A percentile compares a stretch with the other conserved stretches of the same genome.
phyloP scores from a whole-genome alignment of 2,888 invertebrate genomes.

The Zygothrica quintamaculata region DNA sequence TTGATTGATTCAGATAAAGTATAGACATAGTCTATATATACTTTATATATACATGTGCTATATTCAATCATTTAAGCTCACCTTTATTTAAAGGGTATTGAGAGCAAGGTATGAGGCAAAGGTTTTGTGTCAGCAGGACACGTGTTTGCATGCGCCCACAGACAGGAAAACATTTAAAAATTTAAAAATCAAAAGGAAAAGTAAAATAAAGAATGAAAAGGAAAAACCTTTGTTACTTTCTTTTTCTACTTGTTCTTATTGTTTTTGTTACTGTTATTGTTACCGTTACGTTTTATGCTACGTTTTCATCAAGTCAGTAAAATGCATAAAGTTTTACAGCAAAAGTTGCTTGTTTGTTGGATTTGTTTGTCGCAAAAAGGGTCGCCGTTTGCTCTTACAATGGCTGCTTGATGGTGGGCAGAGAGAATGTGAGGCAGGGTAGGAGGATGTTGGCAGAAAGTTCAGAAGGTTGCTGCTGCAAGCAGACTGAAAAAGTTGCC shows the following conservation, averaged over 20 bases:
- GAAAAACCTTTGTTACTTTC: conserved; percentile 49
- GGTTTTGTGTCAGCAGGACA: conserved; percentile 43
- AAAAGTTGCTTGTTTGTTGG: conserved; percentile 75
- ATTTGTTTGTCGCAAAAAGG: conserved; percentile 76
- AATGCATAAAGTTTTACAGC: conserved; percentile 75
- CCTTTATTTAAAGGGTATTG: too few species aligned
- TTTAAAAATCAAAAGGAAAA: conserved; percentile 60
- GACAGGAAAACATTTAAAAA: conserved; percentile 56
- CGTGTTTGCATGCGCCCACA: conserved; percentile 47
- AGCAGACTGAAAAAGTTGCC: conserved; percentile 65
- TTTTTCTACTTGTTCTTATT: conserved; percentile 13
- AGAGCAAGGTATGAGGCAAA: not conserved
- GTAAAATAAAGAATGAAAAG: too few species aligned
- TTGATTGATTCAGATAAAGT: too few species aligned
- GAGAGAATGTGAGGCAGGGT: conserved; percentile 1
- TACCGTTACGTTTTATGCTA: conserved; percentile 24
- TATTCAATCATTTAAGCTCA: too few species aligned
- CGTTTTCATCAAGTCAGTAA: conserved; percentile 68
- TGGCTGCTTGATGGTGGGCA: too few species aligned
- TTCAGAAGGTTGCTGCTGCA: conserved; percentile 53
- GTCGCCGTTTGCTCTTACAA: conserved; percentile 48
- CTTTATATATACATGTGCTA: too few species aligned
- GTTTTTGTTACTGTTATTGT: conserved; percentile 4
- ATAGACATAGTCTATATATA: too few species aligned
- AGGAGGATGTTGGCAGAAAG: conserved; percentile 7